Conservation (phyloP, 2,888 invertebrate genomes). For the Yponomeuta cagnagella region DNA sequence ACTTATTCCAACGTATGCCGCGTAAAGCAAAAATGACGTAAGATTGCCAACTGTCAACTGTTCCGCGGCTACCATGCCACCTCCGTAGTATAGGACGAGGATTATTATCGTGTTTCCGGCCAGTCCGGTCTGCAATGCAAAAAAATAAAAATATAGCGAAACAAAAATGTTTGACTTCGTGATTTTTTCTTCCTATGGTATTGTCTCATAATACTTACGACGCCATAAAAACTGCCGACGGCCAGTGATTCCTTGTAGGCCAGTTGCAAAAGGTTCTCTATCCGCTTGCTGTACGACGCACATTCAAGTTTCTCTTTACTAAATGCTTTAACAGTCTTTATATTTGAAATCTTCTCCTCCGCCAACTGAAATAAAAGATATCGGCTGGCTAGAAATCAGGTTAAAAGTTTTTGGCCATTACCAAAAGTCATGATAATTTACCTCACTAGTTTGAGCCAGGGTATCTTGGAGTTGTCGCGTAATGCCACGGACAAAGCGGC, state of each 20-base stretch:
- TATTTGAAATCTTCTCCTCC: constrained; percentile 93
- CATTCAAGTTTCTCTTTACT: constrained; percentile 90
- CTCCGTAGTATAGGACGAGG: constrained; percentile 94
- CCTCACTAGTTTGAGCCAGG: constrained; percentile 74
- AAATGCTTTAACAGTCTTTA: constrained; percentile 95
- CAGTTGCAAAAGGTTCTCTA: constrained; percentile 82
- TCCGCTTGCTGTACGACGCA: constrained; percentile 78
- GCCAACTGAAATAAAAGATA: constrained; percentile 78
- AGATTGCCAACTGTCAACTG: constrained; percentile 89
- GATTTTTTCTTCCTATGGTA: not conserved
- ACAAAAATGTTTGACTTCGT: too few species aligned
- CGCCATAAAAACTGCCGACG: constrained; percentile 92
- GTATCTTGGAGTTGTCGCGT: constrained; percentile 87
- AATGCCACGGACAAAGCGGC: constrained; percentile 88
- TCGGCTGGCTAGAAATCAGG: constrained; percentile 22
- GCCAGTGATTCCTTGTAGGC: constrained; percentile 92
- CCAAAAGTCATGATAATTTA: constrained; percentile 22
- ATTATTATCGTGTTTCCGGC: constrained; percentile 93
- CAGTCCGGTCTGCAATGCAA: constrained; percentile 81
- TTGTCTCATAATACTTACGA: constrained; percentile 69
- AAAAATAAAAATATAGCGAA: not conserved
- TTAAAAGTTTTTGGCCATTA: too few species aligned
- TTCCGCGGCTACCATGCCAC: constrained; percentile 88
- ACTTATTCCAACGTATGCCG: constrained; percentile 94
- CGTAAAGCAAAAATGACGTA: constrained; percentile 95